Conservation (phyloP, 2,797 vertebrate species). For the Scarus forsteni region DNA sequence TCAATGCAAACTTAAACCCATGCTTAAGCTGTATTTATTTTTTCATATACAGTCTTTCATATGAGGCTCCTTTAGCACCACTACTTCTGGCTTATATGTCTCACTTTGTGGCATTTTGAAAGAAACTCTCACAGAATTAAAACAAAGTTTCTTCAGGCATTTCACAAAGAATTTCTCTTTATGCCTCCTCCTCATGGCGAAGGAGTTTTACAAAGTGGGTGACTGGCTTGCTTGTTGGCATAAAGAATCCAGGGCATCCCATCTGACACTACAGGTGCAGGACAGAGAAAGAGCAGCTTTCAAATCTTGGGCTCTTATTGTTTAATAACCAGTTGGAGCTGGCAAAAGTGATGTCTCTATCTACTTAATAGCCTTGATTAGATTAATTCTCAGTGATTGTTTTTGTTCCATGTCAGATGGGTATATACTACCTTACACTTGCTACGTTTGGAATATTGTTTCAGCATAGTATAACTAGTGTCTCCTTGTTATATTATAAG, state of each 20-base stretch:
- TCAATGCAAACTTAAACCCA: no score
- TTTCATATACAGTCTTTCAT: no score
- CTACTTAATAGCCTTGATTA: not conserved
- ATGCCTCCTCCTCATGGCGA: conserved; percentile 32
- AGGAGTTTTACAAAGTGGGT: conserved; percentile 29
- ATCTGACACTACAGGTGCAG: conserved; percentile 23
- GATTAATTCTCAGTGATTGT: not conserved
- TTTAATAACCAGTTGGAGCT: not conserved
- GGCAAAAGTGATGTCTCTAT: no score
- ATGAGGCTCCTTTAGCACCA: no score
- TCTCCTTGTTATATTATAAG: no score
- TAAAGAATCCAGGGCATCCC: conserved; percentile 21
- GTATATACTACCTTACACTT: no score
- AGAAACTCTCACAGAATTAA: conserved; percentile 18
- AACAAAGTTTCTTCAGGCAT: conserved; percentile 31
- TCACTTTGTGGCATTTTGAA: conserved; percentile 15
- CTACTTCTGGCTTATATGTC: not conserved
- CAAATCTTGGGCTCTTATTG: not conserved
- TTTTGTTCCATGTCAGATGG: no score
- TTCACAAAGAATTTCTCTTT: conserved; percentile 3
- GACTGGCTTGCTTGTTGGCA: conserved; percentile 23
- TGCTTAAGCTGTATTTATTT: no score
- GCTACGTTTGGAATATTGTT: no score
- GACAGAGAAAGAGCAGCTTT: conserved; percentile 16
- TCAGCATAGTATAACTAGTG: no score